Base-by-base conservation (phyloP, 2,888 invertebrate species). In the Sinopyrophorus schimmeli region DNA sequence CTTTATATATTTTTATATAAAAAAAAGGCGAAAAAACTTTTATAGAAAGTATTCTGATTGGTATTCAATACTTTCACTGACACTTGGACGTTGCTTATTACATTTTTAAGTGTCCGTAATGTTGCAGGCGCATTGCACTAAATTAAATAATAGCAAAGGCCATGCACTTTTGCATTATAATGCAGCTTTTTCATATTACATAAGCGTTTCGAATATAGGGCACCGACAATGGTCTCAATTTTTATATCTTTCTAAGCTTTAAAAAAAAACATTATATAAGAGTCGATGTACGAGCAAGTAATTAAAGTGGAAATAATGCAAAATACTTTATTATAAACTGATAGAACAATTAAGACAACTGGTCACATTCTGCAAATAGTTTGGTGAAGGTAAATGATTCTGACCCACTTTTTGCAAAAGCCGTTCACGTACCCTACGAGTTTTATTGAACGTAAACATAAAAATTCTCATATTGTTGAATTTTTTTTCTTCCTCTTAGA, bases 1-100 rank as follows among this genome's bases (percentile, higher is more conserved):
- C n/a, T n/a, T n/a, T n/a, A n/a, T n/a, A n/a, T n/a, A n/a, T n/a
- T n/a, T n/a, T n/a, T n/a, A n/a, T 10, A 11, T 11, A 7, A 26
- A 26, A 14, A 27, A 3, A 10, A 12, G 14, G 14, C 11, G n/a
- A 12, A 12, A 14, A 12, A 27, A 12, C 14, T 27, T 7, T 12
- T 12, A 10, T 38, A 47, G 47, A 47, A 47, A 47, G 47, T 32
- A 20, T 14, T 41, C 35, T 39, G n/a, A 31, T 26, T 39, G 41
- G 47, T 41, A 41, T 47, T 40, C 35, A 28, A 28, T 26, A 47
- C 47, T 47, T 47, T 47, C 47, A 47, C 47, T 47, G 41, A 11
- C 30, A 17, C 21, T 20, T 24, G 18, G 11, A 24, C 27, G 28
- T 28, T 12, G 28, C 39, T 46, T 46, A 46, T 39, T 39, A 26